A percentile compares a stretch with the other conserved stretches of the same genome.
Evolutionary conservation across 1,140 invertebrate genomes (phyloP).

Genomic region (Drosophila saltans): DNA sequence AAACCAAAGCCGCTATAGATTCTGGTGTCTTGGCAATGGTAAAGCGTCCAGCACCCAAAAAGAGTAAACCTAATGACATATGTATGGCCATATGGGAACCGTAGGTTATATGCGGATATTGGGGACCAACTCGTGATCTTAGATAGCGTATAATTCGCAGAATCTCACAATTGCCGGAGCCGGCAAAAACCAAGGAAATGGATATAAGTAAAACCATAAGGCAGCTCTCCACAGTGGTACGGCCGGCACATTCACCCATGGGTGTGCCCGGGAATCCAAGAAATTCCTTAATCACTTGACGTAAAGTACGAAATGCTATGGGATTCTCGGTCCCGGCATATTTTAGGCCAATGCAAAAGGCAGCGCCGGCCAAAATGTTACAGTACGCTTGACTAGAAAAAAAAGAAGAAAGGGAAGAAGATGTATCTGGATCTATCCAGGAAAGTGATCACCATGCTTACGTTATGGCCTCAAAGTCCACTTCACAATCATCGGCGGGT

Average conservation of each 20-base stretch:
- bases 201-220: conserved; percentile 91
- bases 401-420: no score
- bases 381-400: conserved; percentile 94
- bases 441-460: conserved; percentile 83
- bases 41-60: conserved; percentile 95
- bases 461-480: conserved; percentile 98
- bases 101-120: conserved; percentile 90
- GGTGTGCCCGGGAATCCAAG: conserved; percentile 85
- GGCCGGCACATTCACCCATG: conserved; percentile 93
- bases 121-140: conserved; percentile 88
- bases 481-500: conserved; percentile 82
- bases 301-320: conserved; percentile 90
- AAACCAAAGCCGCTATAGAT: conserved; percentile 94
- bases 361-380: conserved; percentile 96
- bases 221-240: conserved; percentile 94
- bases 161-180: conserved; percentile 95
- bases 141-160: conserved; percentile 93
- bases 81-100: conserved; percentile 97
- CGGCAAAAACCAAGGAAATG: conserved; percentile 90
- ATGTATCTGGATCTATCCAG: background rate
- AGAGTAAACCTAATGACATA: conserved; percentile 95
- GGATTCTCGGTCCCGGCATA: conserved; percentile 96
- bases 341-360: conserved; percentile 96
- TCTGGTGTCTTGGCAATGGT: conserved; percentile 93
- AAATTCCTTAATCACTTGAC: conserved; percentile 74